Percentiles rank a stretch among this genome's conserved stretches.
Conservation (phyloP, 2,113 vertebrate genomes). For the Puffinus mauretanicus region DNA sequence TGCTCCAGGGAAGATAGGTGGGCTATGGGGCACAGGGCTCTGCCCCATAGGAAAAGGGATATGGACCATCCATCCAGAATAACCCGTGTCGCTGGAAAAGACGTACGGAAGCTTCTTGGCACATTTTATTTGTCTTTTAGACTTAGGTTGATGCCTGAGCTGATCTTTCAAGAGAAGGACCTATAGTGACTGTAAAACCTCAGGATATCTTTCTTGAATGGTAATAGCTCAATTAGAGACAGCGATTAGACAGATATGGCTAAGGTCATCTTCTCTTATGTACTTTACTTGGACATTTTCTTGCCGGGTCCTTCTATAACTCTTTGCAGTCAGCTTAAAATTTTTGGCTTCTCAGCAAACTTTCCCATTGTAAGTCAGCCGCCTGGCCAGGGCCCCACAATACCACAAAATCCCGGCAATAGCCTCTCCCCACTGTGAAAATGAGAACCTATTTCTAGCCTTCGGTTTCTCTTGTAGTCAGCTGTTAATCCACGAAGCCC, state of each 20-base stretch:
- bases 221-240: slow-evolving; percentile 36
- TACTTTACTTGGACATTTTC: background rate
- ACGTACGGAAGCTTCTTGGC: background rate
- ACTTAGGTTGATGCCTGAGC: background rate
- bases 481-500: background rate
- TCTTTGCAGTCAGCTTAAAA: slow-evolving; percentile 24
- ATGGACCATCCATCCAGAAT: background rate
- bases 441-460: background rate
- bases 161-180: background rate
- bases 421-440: background rate
- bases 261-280: slow-evolving; percentile 43
- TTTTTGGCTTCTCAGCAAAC: slow-evolving; percentile 8
- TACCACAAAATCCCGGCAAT: background rate
- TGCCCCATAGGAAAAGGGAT: background rate
- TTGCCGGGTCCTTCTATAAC: background rate
- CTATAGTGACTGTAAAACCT: background rate
- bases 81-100: rapidly evolving
- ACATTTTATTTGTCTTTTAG: background rate
- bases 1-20: background rate
- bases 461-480: background rate
- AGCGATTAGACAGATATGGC: slow-evolving; percentile 20
- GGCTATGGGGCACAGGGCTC: background rate
- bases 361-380: background rate
- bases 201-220: slow-evolving; percentile 11
- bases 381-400: background rate